These are phyloP conservation scores for Pangasius djambal DNA, from an alignment of 2,797 vertebrate species.

Conservation along the genomic window DNA sequence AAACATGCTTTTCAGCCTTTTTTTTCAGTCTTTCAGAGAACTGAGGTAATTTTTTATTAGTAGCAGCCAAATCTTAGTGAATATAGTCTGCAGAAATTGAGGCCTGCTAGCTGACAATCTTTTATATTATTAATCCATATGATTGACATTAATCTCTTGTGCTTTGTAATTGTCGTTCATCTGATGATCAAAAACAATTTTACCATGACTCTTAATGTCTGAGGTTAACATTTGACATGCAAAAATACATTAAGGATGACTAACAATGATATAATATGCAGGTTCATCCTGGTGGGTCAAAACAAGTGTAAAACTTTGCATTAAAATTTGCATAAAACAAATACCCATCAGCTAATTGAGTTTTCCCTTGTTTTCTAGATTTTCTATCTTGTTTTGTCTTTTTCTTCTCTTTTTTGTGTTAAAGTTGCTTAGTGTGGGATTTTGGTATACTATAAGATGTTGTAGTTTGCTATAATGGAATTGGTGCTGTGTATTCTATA, in stretches of 20 bases:
- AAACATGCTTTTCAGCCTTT: neutral
- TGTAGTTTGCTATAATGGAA: neutral
- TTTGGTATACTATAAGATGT: no score
- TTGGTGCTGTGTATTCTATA: neutral
- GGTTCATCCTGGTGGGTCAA: neutral
- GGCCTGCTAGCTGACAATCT: neutral
- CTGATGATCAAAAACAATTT: neutral
- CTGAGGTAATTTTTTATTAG: neutral
- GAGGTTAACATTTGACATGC: constrained; percentile 20
- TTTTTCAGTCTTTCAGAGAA: neutral
- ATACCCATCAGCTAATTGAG: neutral
- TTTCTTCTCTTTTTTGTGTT: neutral
- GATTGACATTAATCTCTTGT: neutral
- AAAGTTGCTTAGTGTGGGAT: no score
- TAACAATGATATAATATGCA: neutral
- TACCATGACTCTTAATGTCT: neutral
- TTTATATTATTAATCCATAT: neutral
- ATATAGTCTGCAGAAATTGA: neutral
- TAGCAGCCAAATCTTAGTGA: neutral
- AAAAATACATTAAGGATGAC: constrained; percentile 1
- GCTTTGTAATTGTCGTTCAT: neutral
- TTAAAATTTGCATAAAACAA: neutral
- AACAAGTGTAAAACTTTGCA: neutral
- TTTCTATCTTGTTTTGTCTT: neutral
- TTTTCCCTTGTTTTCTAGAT: neutral